phyloP scores from a whole-genome alignment of 1,140 invertebrate genomes.

The Leguminivora glycinivorella region DNA sequence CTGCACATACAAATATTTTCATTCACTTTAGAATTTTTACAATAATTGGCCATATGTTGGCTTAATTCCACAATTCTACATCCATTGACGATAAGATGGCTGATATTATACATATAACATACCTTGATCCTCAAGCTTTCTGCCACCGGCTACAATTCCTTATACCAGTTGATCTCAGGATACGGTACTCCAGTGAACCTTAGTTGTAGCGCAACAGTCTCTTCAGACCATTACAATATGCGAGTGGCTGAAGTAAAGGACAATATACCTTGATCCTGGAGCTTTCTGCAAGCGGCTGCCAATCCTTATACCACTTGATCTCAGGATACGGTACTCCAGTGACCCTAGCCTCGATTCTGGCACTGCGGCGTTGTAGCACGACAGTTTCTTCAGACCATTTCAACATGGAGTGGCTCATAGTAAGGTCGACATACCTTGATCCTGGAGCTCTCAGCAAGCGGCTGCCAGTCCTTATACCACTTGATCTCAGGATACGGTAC shows the following conservation, averaged over 20 bases:
- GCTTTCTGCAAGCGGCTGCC: constrained; percentile 91
- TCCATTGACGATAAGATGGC: too few species aligned
- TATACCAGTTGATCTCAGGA: constrained; percentile 97
- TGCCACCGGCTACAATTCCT: constrained; percentile 95
- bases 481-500: constrained; percentile 96
- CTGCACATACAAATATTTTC: too few species aligned
- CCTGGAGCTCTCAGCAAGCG: constrained; percentile 87
- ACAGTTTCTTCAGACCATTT: constrained; percentile 90
- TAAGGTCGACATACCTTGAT: too few species aligned
- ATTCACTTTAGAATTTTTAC: background rate
- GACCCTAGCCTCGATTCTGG: too few species aligned
- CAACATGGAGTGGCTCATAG: too few species aligned
- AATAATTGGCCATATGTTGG: background rate
- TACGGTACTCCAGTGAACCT: constrained; percentile 93
- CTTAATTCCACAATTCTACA: background rate
- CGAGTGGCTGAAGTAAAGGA: too few species aligned
- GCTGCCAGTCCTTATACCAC: constrained; percentile 98
- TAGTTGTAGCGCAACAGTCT: constrained; percentile 88
- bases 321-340: constrained; percentile 95
- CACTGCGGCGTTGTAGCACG: constrained; percentile 85
- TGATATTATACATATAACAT: too few species aligned
- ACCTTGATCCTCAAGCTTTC: constrained; percentile 90
- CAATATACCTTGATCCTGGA: constrained; percentile 89
- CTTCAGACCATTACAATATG: constrained; percentile 90
- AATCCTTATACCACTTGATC: constrained; percentile 98